A percentile compares a stretch with the other conserved stretches of the same genome.
These are phyloP conservation scores for Ceratosolen fusciceps DNA, from an alignment of 1,140 invertebrate species.

Conservation along the genomic window DNA sequence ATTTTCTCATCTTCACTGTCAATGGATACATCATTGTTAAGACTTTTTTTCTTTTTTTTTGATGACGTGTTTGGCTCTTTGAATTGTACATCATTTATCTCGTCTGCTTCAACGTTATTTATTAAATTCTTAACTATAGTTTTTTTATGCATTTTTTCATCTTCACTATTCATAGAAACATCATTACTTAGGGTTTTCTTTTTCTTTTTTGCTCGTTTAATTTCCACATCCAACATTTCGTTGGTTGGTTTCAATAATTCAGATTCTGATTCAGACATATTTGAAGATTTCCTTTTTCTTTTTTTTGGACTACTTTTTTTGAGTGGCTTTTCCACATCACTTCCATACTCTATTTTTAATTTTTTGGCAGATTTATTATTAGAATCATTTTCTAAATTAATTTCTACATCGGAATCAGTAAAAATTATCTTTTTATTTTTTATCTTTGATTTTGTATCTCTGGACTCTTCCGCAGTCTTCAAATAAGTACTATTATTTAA, in stretches of 20 bases:
- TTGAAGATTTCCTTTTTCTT: background rate
- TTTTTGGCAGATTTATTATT: constrained; percentile 39
- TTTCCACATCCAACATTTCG: too few relatives aligned
- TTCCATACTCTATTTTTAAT: background rate
- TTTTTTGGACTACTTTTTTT: constrained; percentile 1
- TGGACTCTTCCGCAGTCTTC: background rate
- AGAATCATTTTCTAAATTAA: constrained; percentile 37
- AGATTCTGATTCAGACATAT: too few relatives aligned
- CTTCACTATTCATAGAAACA: too few relatives aligned
- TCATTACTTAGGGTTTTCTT: constrained; percentile 13
- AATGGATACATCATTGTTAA: background rate
- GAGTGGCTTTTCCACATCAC: background rate
- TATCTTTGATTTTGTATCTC: constrained; percentile 5
- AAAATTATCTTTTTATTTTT: constrained; percentile 47
- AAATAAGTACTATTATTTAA: constrained; percentile 24
- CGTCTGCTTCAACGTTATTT: background rate
- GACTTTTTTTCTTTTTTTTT: constrained; percentile 1
- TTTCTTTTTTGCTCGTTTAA: constrained; percentile 18
- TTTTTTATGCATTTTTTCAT: constrained; percentile 26
- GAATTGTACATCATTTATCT: background rate
- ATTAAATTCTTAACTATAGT: background rate
- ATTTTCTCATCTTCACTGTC: too few relatives aligned
- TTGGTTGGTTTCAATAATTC: background rate
- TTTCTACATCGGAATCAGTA: background rate
- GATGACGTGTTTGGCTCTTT: background rate